phyloP scores from a whole-genome alignment of 2,888 invertebrate species.

The Lithophane leautieri region DNA sequence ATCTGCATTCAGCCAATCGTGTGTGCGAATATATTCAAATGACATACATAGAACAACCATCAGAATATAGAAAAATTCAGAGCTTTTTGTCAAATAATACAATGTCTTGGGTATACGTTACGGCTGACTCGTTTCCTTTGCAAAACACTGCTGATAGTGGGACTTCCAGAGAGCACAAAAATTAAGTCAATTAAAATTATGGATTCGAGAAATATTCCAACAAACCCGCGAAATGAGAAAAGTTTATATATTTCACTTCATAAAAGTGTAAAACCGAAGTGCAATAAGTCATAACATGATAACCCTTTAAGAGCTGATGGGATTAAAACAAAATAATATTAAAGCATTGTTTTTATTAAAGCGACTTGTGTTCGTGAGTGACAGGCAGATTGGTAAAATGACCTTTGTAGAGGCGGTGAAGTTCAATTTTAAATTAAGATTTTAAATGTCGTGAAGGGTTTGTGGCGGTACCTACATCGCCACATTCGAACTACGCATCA shows the following conservation, averaged over 20 bases:
- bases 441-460: constrained; percentile 40
- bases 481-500: too few relatives aligned
- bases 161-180: neutral
- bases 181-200: neutral
- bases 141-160: neutral
- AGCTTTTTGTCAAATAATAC: neutral
- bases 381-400: constrained; percentile 60
- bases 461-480: too few relatives aligned
- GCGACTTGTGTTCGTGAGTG: constrained; percentile 60
- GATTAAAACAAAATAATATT: constrained; percentile 44
- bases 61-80: neutral
- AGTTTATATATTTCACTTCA: neutral
- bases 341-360: constrained; percentile 63
- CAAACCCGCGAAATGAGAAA: neutral
- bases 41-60: neutral
- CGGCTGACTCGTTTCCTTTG: neutral
- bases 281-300: constrained; percentile 58
- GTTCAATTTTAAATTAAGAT: constrained; percentile 57
- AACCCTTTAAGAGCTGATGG: constrained; percentile 54
- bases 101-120: neutral
- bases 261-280: constrained; percentile 27
- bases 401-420: constrained; percentile 62
- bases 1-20: neutral
- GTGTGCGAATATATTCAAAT: neutral
- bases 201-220: neutral